Evolutionary conservation across 2,888 invertebrate species (phyloP).

Genomic region (Andrena camellia): DNA sequence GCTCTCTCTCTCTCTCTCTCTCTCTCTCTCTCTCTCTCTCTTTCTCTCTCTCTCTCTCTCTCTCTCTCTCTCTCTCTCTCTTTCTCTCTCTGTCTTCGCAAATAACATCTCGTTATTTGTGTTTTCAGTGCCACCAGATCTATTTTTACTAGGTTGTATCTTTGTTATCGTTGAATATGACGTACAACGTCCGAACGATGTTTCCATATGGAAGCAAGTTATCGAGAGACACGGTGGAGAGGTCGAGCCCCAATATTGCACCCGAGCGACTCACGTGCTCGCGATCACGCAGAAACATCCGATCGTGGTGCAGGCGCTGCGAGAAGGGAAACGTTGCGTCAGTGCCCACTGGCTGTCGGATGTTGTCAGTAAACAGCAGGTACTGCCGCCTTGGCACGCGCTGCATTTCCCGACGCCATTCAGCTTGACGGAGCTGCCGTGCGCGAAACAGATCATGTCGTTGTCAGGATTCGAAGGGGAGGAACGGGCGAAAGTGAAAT

Average conservation of each 20-base stretch:
- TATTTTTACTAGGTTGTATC: conserved; percentile 96
- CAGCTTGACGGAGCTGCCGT: conserved; percentile 90
- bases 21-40: too few species aligned
- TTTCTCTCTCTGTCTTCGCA: background rate
- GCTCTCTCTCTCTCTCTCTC: too few species aligned
- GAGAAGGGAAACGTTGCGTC: conserved; percentile 90
- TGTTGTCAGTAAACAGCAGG: conserved; percentile 93
- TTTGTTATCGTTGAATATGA: conserved; percentile 96
- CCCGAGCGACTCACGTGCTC: conserved; percentile 95
- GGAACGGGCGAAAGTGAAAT: conserved; percentile 92
- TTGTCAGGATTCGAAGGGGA: conserved; percentile 96
- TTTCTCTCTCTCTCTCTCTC: too few species aligned
- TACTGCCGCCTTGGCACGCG: conserved; percentile 97
- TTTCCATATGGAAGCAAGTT: conserved; percentile 89
- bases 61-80: too few species aligned
- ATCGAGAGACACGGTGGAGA: conserved; percentile 95
- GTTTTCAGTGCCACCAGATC: conserved; percentile 91
- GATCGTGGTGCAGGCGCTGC: conserved; percentile 93
- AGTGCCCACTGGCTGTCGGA: conserved; percentile 97
- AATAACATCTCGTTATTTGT: conserved; percentile 30
- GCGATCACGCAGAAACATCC: conserved; percentile 96
- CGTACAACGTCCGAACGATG: conserved; percentile 88
- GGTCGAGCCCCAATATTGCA: conserved; percentile 93
- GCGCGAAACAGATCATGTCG: conserved; percentile 92
- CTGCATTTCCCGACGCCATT: conserved; percentile 95